These are phyloP conservation scores for Eunapius fragilis DNA, from an alignment of 37 sponge, comb jelly and placozoan genomes.

Conservation along the genomic window DNA sequence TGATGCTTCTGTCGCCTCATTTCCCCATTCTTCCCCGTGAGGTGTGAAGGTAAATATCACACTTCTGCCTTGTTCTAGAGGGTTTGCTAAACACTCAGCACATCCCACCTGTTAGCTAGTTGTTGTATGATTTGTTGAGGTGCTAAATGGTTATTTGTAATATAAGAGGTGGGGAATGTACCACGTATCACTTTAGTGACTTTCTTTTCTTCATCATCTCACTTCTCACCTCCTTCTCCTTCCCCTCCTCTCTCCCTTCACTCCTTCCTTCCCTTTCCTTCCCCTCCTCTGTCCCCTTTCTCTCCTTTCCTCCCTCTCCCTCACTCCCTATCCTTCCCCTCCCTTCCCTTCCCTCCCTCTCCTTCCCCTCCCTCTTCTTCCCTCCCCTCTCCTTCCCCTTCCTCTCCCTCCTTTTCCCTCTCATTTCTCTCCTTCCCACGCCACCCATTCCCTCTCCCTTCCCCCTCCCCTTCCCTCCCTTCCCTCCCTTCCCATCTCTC, in stretches of 20 bases:
- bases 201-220: neutral
- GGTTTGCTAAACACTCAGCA: neutral
- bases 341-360: neutral
- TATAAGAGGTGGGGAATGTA: too few relatives aligned
- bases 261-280: neutral
- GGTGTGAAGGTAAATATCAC: too few relatives aligned
- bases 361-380: neutral
- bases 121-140: neutral
- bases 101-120: neutral
- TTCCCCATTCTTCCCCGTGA: too few relatives aligned
- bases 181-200: too few relatives aligned
- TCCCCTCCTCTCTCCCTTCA: neutral
- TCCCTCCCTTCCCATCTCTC: neutral
- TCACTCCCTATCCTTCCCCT: neutral
- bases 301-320: neutral
- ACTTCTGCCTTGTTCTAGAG: too few relatives aligned
- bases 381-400: neutral
- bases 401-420: neutral
- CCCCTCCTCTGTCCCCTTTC: neutral
- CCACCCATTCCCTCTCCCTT: neutral
- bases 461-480: neutral
- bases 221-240: constrained; percentile 2
- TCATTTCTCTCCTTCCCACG: neutral
- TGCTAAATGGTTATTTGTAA: neutral
- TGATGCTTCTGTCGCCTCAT: too few relatives aligned